Conservation (phyloP, 35 echinoderm and acorn worm genomes). For the Stichopus chloronotus region DNA sequence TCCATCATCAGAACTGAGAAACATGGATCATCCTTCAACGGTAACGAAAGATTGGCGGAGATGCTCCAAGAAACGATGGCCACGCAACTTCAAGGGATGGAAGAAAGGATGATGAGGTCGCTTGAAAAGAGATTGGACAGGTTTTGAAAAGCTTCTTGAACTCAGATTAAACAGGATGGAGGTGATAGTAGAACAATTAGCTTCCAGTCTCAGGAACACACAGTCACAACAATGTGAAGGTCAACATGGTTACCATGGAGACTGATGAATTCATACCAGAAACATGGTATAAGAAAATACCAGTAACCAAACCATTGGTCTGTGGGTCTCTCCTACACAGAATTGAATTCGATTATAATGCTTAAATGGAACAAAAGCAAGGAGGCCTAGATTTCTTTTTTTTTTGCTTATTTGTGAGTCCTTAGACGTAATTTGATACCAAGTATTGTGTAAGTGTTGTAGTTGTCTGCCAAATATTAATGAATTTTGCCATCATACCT, state of each 20-base stretch:
- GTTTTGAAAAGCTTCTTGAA: slow-evolving; percentile 58
- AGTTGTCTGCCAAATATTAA: too few species aligned
- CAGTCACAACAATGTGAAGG: not conserved
- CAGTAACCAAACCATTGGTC: too few species aligned
- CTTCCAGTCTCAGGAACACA: not conserved
- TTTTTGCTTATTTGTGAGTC: too few species aligned
- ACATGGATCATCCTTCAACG: not conserved
- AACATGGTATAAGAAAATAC: too few species aligned
- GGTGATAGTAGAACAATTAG: slow-evolving; percentile 16
- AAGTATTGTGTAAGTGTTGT: too few species aligned
- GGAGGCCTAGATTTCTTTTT: too few species aligned
- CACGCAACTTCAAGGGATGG: slow-evolving; percentile 32
- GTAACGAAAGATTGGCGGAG: not conserved
- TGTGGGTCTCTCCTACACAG: too few species aligned
- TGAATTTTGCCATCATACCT: too few species aligned
- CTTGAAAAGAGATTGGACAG: slow-evolving; percentile 65
- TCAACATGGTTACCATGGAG: not conserved
- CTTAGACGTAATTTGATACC: too few species aligned
- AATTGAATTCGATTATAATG: too few species aligned
- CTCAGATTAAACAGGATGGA: slow-evolving; percentile 65
- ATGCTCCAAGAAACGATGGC: not conserved
- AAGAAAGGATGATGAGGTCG: slow-evolving; percentile 77
- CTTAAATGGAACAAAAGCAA: too few species aligned
- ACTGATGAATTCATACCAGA: not conserved
- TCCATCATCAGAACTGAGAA: slow-evolving; percentile 32